Conservation (phyloP, 2,113 vertebrate genomes). For the Apodemus speciosus region DNA sequence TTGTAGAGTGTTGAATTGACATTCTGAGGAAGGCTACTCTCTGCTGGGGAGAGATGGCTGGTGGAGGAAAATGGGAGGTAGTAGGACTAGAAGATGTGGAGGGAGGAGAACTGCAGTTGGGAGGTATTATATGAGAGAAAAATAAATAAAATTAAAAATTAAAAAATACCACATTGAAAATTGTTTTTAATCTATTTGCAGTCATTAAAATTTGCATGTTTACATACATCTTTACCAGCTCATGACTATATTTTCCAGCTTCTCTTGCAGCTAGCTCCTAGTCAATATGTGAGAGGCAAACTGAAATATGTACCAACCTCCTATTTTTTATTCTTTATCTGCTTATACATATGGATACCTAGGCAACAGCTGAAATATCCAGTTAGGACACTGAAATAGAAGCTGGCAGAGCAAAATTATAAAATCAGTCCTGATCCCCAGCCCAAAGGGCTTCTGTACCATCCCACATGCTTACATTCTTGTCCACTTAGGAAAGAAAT, state of each 20-base stretch:
- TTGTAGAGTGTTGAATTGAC: neutral
- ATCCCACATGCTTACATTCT: neutral
- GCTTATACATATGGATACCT: neutral
- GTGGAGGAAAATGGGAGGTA: neutral
- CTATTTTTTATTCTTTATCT: neutral
- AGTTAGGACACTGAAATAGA: neutral
- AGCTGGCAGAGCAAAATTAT: neutral
- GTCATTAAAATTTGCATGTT: neutral
- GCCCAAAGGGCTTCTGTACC: neutral
- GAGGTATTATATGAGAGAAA: neutral
- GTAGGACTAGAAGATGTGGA: fast-evolving
- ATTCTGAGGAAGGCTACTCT: neutral
- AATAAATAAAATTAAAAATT: neutral
- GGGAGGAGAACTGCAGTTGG: neutral
- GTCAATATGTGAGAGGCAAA: neutral
- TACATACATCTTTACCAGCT: neutral
- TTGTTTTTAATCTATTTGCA: neutral
- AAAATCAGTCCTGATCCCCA: neutral
- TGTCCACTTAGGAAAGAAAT: neutral
- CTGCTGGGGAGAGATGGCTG: neutral
- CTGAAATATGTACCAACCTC: neutral
- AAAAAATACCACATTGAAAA: neutral
- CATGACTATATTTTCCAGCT: neutral
- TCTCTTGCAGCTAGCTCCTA: neutral
- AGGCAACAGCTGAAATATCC: no score